Base-by-base conservation (phyloP, 2,888 invertebrate species). In the Palloptera scutellata region DNA sequence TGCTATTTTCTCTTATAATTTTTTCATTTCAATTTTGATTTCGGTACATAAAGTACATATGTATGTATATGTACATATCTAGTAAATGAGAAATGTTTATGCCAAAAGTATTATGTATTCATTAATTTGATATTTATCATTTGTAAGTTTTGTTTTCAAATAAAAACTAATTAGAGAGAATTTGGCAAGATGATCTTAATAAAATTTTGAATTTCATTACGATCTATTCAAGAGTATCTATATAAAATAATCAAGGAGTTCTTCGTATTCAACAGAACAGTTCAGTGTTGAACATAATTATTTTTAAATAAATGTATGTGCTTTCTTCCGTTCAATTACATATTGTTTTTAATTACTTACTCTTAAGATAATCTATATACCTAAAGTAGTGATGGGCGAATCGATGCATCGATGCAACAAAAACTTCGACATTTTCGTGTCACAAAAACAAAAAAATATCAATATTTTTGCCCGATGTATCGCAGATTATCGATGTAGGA, bases 51-150 rank as follows among this genome's bases (percentile, higher is more conserved):
- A 30, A 30, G 30, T 30, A 30, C 6, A 30, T n/a, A n/a, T n/a
- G n/a, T n/a, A n/a, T n/a, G n/a, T n/a, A n/a, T n/a, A n/a, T n/a
- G n/a, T n/a, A n/a, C n/a, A 43, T 43, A 43, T 9, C 45, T n/a
- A 48, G 13, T 48, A 15, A 48, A 15, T 48, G 8, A 3, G 15
- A n/a, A 48, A 4, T 12, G 12, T 48, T 48, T 66, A 71, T 68
- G 69, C 71, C 71, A 69, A 69, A 71, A 71, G 71, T 71, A 71
- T 71, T 71, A 69, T 68, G 64, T 66, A 69, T 48, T 42, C 41
- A 15, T 48, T 30, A 48, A 62, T 45, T 65, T 54, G 40, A 45
- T 53, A 61, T 60, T 54, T 51, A 64, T 58, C 52, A 55, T 68
- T 51, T 57, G 60, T 61, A 48, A 12, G 17, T 57, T 60, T 54